phyloP scores from a whole-genome alignment of 2,888 invertebrate genomes.

The Lottia scabra region DNA sequence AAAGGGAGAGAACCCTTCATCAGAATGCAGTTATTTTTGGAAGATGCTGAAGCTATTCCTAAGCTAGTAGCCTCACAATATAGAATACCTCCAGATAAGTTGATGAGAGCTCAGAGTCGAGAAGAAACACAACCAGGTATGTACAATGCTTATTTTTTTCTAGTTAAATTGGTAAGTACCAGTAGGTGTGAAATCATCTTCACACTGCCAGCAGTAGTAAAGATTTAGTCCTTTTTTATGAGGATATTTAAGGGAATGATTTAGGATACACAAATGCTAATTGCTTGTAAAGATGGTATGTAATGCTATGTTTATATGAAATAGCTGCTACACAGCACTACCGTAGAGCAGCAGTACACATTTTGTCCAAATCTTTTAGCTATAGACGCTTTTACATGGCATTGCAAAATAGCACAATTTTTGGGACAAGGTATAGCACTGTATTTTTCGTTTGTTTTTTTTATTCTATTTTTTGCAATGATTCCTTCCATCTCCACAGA shows the following conservation, averaged over 20 bases:
- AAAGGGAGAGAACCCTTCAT: slow-evolving; percentile 86
- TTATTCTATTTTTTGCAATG: neutral
- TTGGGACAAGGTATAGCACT: neutral
- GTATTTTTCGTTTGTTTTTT: neutral
- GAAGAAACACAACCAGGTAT: slow-evolving; percentile 26
- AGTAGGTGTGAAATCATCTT: no score
- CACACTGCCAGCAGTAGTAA: no score
- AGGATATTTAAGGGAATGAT: no score
- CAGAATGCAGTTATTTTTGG: slow-evolving; percentile 87
- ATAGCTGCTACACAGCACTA: no score
- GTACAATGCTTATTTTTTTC: neutral
- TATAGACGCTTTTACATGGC: neutral
- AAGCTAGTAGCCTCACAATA: slow-evolving; percentile 96
- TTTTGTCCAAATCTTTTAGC: neutral
- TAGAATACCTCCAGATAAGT: slow-evolving; percentile 96
- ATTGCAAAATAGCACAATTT: neutral
- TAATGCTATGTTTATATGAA: no score
- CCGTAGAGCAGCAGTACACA: no score
- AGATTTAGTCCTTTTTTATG: no score
- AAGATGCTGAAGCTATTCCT: slow-evolving; percentile 94
- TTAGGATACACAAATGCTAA: no score
- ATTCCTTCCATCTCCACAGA: neutral
- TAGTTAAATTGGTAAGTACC: no score
- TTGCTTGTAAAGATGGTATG: no score
- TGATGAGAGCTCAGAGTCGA: slow-evolving; percentile 80